Conservation (phyloP, 2,888 invertebrate genomes). For the Dolomedes plantarius region DNA sequence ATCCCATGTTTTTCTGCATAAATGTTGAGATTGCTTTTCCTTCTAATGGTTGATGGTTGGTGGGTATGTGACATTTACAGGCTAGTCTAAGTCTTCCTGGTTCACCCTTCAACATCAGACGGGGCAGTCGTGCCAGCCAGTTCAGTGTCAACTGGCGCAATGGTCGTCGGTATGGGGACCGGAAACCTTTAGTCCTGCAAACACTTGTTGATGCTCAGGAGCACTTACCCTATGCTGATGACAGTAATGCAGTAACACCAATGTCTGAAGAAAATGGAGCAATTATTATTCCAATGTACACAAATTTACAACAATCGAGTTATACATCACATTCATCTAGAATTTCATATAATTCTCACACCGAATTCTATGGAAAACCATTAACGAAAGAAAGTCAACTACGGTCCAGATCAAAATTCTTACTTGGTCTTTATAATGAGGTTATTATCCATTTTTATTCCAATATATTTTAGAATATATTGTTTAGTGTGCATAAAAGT, state of each 20-base stretch:
- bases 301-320: constrained; percentile 93
- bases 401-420: constrained; percentile 78
- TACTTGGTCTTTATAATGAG: constrained; percentile 73
- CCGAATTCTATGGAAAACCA: constrained; percentile 87
- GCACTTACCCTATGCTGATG: constrained; percentile 97
- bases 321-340: constrained; percentile 96
- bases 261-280: constrained; percentile 98
- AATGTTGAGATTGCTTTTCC: no score
- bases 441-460: constrained; percentile 47
- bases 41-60: constrained; percentile 34
- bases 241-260: constrained; percentile 97
- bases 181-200: constrained; percentile 94
- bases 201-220: constrained; percentile 89
- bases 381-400: constrained; percentile 92
- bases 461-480: neutral
- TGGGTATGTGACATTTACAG: constrained; percentile 79
- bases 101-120: constrained; percentile 94
- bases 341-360: constrained; percentile 95
- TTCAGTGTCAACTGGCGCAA: constrained; percentile 82
- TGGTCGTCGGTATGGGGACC: constrained; percentile 86
- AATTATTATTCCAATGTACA: constrained; percentile 93
- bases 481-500: no score
- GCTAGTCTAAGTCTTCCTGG: constrained; percentile 97
- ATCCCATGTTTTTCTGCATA: no score
- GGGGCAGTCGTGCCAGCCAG: constrained; percentile 92